Percentiles rank a stretch among this genome's conserved stretches.
Conservation (phyloP, 2,888 invertebrate species). For the Rhingia campestris region DNA sequence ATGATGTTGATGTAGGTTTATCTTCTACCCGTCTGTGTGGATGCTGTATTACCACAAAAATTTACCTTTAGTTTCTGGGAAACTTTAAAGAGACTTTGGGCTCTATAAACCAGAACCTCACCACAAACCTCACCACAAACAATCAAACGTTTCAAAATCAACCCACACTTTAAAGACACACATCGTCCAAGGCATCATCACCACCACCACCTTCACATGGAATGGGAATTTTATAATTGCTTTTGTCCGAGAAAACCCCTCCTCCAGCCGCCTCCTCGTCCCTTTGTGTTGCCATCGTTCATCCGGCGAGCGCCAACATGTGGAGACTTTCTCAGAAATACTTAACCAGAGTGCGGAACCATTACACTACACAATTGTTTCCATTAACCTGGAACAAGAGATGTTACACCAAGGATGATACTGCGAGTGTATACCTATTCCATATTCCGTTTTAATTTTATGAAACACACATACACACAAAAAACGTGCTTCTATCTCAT, state of each 20-base stretch:
- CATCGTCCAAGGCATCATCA: conserved; percentile 21
- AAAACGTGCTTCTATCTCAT: background rate
- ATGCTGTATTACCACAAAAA: background rate
- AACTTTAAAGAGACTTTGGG: too few species aligned
- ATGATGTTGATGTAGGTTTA: conserved; percentile 75
- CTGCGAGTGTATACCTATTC: background rate
- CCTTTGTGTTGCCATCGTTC: conserved; percentile 25
- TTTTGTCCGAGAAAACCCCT: conserved; percentile 57
- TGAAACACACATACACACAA: background rate
- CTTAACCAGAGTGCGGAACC: conserved; percentile 51
- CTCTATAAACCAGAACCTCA: too few species aligned
- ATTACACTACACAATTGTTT: conserved; percentile 70
- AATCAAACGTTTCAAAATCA: conserved; percentile 2
- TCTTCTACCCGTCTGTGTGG: conserved; percentile 74
- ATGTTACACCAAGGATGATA: conserved; percentile 54
- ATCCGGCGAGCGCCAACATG: conserved; percentile 45
- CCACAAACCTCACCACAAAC: background rate
- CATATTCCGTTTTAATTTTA: conserved; percentile 46
- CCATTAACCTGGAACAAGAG: conserved; percentile 68
- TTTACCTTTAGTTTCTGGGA: too few species aligned
- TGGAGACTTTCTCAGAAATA: conserved; percentile 68
- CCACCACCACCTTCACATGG: conserved; percentile 25
- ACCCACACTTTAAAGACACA: conserved; percentile 1
- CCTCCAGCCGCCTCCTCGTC: conserved; percentile 8
- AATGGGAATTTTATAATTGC: conserved; percentile 64